These are phyloP conservation scores for Struthio camelus DNA, from an alignment of 2,113 vertebrate genomes.

Conservation along the genomic window DNA sequence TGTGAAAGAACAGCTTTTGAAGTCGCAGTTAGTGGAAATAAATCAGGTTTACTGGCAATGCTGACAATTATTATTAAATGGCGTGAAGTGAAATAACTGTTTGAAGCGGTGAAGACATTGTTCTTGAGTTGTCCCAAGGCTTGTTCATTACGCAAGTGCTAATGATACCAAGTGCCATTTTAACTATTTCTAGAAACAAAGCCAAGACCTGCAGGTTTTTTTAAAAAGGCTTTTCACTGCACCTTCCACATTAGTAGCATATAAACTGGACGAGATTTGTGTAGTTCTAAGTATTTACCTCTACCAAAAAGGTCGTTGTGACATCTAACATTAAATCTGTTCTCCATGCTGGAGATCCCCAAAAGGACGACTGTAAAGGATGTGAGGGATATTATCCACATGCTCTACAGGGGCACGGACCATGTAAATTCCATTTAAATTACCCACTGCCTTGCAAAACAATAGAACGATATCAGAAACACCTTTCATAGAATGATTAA, in stretches of 20 bases:
- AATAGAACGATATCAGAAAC: not conserved
- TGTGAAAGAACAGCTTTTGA: slow-evolving; percentile 26
- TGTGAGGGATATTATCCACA: not conserved
- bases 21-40: slow-evolving; percentile 28
- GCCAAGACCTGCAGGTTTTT: not conserved
- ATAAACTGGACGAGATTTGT: not conserved
- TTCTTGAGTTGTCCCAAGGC: not conserved
- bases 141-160: not conserved
- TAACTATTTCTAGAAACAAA: not conserved
- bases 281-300: not conserved
- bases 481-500: not conserved
- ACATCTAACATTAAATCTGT: not conserved
- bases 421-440: not conserved
- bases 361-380: not conserved
- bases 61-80: slow-evolving; percentile 30
- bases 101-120: not conserved
- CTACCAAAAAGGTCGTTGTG: not conserved
- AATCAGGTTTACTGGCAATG: slow-evolving; percentile 8
- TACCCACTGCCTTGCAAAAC: not conserved
- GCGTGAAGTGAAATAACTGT: not conserved
- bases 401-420: not conserved
- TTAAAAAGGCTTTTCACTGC: not conserved
- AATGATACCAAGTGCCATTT: not conserved
- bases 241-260: not conserved
- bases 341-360: not conserved